Base-by-base conservation (phyloP, 1,140 invertebrate genomes). In the Penaeus chinensis region DNA sequence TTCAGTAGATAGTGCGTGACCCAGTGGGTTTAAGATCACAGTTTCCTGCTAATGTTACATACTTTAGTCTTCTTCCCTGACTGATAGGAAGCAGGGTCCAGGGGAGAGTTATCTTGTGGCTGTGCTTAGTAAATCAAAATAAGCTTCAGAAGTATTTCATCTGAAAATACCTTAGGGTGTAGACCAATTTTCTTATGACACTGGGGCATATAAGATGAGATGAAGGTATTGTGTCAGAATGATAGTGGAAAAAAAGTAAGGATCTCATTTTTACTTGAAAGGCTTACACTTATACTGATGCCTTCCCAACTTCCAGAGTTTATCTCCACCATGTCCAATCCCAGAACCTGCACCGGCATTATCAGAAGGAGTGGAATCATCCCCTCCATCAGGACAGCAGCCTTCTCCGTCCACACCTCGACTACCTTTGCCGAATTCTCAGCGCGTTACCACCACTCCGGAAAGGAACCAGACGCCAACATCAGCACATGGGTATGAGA, bases 401-500 rank as follows among this genome's bases (percentile, higher is more conserved):
- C 27, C 61, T 63, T 61, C 61, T n/a, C 69, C 66, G 62, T 76
- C 60, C 61, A 61, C 69, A n/a, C 63, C 79, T 69, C 42, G 63
- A 32, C 79, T 32, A 81, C 24, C 62, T 54, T 13, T 24, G 80
- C 54, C 27, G 37, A 80, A 82, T 42, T 22, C 81, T 69, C 71
- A 22, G n/a, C 42, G 16, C 27, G n/a, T 32, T 5, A n/a, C 42
- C 71, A 74, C 18, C 13, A 37, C 71, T 18, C 42, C 71, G 27
- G 42, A 42, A n/a, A 11, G 47, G 20, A 32, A 42, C 32, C 79
- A 32, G 63, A 61, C 24, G 10, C 61, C 74, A 13, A 62, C 60
- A 32, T 61, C 63, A n/a, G 47, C 42, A 19, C 24, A 63, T 27
- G 69, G 61, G 22, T 76, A 87, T 62, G 89, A 90, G 24, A 90